Conservation (phyloP, 2,888 invertebrate genomes). For the Lasioglossum morio region DNA sequence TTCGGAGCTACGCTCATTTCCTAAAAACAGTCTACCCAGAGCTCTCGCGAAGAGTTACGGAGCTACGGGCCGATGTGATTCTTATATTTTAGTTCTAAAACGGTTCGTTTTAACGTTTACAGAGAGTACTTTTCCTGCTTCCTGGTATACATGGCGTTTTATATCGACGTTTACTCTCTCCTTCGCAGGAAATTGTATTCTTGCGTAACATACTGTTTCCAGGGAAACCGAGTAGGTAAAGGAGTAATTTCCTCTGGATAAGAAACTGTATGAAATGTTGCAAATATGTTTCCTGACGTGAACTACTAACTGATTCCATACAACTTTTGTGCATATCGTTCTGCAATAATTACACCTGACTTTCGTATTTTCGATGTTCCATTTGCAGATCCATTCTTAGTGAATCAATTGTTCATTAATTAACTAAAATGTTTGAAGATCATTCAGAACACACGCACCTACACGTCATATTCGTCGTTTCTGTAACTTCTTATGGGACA, state of each 20-base stretch:
- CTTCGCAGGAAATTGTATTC: constrained; percentile 1
- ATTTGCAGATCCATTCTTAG: no score
- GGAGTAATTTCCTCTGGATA: not conserved
- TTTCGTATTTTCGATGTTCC: not conserved
- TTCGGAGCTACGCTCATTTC: not conserved
- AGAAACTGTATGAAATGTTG: not conserved
- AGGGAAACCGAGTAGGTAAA: not conserved
- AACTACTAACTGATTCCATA: not conserved
- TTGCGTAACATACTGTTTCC: not conserved
- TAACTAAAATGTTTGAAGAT: no score
- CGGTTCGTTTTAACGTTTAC: not conserved
- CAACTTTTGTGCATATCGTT: no score
- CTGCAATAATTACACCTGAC: not conserved
- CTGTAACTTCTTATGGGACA: no score
- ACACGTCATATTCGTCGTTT: no score
- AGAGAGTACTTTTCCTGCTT: not conserved
- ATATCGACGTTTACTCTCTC: not conserved
- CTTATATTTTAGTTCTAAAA: not conserved
- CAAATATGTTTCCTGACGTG: not conserved
- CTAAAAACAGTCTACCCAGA: not conserved
- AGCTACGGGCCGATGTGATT: not conserved
- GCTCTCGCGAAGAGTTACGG: not conserved
- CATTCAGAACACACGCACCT: no score
- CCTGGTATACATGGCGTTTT: not conserved
- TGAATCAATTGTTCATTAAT: no score